Conservation (phyloP, 2,888 invertebrate genomes). For the Polydrusus pterygomalis region DNA sequence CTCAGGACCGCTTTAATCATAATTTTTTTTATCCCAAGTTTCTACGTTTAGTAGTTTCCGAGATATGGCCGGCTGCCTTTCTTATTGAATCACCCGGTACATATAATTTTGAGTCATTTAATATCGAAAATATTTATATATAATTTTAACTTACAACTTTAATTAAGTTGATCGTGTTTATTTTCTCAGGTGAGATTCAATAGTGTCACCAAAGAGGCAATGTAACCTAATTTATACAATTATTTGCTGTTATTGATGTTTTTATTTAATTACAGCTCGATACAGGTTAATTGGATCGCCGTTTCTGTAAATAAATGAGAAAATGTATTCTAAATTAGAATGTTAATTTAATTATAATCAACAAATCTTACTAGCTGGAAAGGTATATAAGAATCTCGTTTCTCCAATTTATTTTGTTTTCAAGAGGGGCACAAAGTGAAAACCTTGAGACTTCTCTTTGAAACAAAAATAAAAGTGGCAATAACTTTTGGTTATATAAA, state of each 20-base stretch:
- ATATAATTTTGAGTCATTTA: too few species aligned
- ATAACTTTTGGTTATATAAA: too few species aligned
- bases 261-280: not conserved
- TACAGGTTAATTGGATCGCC: slow-evolving; percentile 5
- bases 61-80: too few species aligned
- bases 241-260: not conserved
- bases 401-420: slow-evolving; percentile 1
- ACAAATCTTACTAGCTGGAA: slow-evolving; percentile 6
- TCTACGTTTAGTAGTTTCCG: too few species aligned
- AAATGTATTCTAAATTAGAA: not conserved
- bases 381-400: slow-evolving; percentile 1
- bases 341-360: slow-evolving; percentile 2
- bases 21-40: too few species aligned
- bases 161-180: not conserved
- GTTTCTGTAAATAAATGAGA: not conserved
- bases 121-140: too few species aligned
- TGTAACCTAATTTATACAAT: not conserved
- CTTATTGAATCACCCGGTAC: too few species aligned
- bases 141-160: not conserved
- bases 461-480: too few species aligned
- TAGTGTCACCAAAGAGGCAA: not conserved
- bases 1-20: too few species aligned
- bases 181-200: not conserved
- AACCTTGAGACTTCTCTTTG: too few species aligned
- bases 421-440: too few species aligned